Base-by-base conservation (phyloP, 2,797 vertebrate genomes). In the Valencia hispanica region DNA sequence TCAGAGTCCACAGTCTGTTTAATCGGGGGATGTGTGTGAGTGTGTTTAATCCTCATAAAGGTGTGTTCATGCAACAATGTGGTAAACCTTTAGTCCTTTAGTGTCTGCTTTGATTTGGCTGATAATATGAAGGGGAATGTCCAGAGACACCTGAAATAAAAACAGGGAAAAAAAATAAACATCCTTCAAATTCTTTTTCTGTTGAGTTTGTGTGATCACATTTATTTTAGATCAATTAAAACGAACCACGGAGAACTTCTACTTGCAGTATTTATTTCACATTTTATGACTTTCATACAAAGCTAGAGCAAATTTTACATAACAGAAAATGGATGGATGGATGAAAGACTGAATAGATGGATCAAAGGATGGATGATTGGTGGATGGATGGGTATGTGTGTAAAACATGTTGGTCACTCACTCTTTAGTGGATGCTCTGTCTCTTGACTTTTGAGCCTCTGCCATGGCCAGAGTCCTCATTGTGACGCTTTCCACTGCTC, bases 401-500 rank as follows among this genome's bases (percentile, higher is more conserved):
- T 65, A 20, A 65, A 65, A 25, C 39, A 25, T 25, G n/a, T 17
- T 14, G 14, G 18, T 1, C 15, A 27, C 89, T 70, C 1, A 94
- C 94, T 91, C 25, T 78, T 80, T 92, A 95, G 69, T 89, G 91
- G 81, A 69, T 91, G 85, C 91, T 92, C 81, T 94, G 94, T 68
- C 93, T 93, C 91, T 92, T 94, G 72, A 96, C 73, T 88, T 96
- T 96, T 2, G 93, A 93, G 78, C 87, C 78, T 68, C 88, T 92
- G 50, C 79, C 45, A 1, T 82, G 89, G 1, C 87, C 89, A 20
- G 87, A 84, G 53, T 95, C 94, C 63, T 95, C 94, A 0, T 32
- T 92, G 92, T 93, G 95, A 2, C 95, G 91, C 76, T 96, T 96
- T 17, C 89, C 91, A 63, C 84, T 78, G 41, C 70, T 85, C 53